Evolutionary conservation across 2,888 invertebrate species (phyloP), one percentile per base, ranked within the genome.

Genomic region (Caenorhabditis plicata): DNA sequence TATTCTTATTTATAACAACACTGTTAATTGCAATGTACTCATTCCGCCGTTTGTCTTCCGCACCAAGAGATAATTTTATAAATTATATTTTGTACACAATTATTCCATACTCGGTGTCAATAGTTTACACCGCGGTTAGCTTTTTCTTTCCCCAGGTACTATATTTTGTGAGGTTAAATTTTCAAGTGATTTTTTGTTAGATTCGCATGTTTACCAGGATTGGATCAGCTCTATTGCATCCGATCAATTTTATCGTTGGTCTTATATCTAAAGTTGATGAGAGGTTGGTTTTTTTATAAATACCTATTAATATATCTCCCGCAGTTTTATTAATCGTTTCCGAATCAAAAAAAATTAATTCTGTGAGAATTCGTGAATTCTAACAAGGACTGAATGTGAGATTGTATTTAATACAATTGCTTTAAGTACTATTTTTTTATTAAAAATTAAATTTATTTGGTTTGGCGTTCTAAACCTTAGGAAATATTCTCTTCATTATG

Each of bases 61-160:
- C 52, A 3, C 58, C 58, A 9, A 39, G 53, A 3, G 58, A 58
- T 9, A 58, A 32, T 33, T 57, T 62, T 29, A 40, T 66, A 41
- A 55, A 50, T 33, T 64, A 67, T 29, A 11, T 64, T 9, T 43
- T 67, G 15, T 58, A 67, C 49, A 64, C 63, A 1, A 44, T 61
- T n/a, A 23, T 67, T 15, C 67, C 67, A 13, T 67, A 67, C 31
- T 61, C 44, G 3, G 44, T 57, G 2, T 64, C 67, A 0, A 51
- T 64, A n/a, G 48, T 67, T 0, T 67, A 64, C 48, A 61, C 67
- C 1, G 40, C 46, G 1, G 35, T 64, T 17, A 45, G 54, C 3
- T 43, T 67, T 23, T 22, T 67, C 17, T 67, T 67, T 39, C 67
- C 67, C 3, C 67, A 67, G 44, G 57, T 56, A 50, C 43, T 1